Conservation (phyloP, 2,797 vertebrate species). For the Centropyge bicolor region DNA sequence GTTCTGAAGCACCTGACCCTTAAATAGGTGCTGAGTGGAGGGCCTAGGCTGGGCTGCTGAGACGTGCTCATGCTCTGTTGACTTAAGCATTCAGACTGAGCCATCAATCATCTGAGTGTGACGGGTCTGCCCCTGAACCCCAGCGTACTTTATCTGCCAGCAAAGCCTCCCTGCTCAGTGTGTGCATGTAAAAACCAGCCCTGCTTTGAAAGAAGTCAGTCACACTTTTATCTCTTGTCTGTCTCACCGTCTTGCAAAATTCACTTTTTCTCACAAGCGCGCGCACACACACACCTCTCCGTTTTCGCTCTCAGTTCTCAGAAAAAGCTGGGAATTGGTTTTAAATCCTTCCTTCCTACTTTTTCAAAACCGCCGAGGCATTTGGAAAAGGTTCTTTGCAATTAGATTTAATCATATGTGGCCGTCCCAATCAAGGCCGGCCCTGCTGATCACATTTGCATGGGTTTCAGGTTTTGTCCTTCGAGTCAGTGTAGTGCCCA, state of each 20-base stretch:
- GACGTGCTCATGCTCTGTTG: constrained; percentile 87
- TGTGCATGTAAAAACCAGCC: constrained; percentile 81
- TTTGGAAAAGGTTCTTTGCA: constrained; percentile 85
- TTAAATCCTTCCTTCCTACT: constrained; percentile 83
- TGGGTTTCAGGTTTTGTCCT: constrained; percentile 85
- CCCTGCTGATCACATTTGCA: constrained; percentile 86
- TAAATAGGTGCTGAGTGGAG: constrained; percentile 84
- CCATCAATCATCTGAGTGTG: constrained; percentile 87
- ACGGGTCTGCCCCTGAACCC: constrained; percentile 81
- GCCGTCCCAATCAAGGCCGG: constrained; percentile 84
- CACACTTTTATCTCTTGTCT: constrained; percentile 32
- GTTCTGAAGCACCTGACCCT: constrained; percentile 83
- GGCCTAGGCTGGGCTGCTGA: constrained; percentile 69
- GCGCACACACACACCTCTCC: constrained; percentile 27
- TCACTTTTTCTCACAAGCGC: constrained; percentile 24
- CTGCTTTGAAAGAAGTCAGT: constrained; percentile 62
- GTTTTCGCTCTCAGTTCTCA: constrained; percentile 15
- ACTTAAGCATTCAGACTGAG: constrained; percentile 85
- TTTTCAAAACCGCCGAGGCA: constrained; percentile 76
- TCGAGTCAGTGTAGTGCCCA: constrained; percentile 70
- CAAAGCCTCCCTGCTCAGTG: constrained; percentile 56
- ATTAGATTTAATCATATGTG: constrained; percentile 87
- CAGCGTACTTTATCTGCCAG: constrained; percentile 78
- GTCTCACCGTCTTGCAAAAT: constrained; percentile 29
- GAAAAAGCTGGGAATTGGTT: constrained; percentile 69